These are phyloP conservation scores for Drosophila mercatorum DNA, from an alignment of 2,888 invertebrate species.

Conservation along the genomic window DNA sequence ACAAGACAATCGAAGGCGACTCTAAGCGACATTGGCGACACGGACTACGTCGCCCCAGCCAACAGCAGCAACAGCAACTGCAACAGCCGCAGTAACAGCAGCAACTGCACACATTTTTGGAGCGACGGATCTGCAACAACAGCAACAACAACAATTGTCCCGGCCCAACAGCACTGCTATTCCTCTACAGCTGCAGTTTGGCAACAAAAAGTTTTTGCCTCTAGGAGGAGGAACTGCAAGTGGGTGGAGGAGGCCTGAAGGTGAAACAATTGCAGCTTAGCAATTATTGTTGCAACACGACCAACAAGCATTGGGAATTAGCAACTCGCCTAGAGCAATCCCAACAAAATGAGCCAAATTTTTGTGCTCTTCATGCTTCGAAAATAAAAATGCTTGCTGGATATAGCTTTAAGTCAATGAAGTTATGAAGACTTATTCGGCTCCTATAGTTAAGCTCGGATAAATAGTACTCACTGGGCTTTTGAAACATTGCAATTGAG, in stretches of 20 bases:
- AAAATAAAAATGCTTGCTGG: neutral
- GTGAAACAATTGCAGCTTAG: constrained; percentile 54
- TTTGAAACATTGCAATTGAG: no score
- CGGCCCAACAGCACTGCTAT: constrained; percentile 43
- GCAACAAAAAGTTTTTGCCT: constrained; percentile 41
- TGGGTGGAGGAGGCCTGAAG: constrained; percentile 9
- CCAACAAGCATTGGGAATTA: constrained; percentile 44
- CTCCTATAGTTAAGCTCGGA: neutral
- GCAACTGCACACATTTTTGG: constrained; percentile 68
- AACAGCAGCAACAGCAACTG: constrained; percentile 12
- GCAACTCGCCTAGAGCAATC: constrained; percentile 11
- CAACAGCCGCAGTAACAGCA: constrained; percentile 11
- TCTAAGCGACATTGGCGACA: constrained; percentile 71
- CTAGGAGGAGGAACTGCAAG: constrained; percentile 9
- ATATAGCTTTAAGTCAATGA: neutral
- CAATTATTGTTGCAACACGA: constrained; percentile 75
- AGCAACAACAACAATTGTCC: constrained; percentile 5
- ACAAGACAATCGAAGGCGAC: constrained; percentile 84
- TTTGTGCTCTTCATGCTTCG: constrained; percentile 39
- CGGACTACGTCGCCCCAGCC: constrained; percentile 53
- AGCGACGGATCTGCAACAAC: constrained; percentile 26
- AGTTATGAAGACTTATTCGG: neutral
- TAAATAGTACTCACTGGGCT: neutral
- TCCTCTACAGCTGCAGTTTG: constrained; percentile 12
- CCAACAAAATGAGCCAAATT: constrained; percentile 51